These are phyloP conservation scores for Artemia sinica DNA, from an alignment of 2,888 invertebrate genomes.

Conservation along the genomic window DNA sequence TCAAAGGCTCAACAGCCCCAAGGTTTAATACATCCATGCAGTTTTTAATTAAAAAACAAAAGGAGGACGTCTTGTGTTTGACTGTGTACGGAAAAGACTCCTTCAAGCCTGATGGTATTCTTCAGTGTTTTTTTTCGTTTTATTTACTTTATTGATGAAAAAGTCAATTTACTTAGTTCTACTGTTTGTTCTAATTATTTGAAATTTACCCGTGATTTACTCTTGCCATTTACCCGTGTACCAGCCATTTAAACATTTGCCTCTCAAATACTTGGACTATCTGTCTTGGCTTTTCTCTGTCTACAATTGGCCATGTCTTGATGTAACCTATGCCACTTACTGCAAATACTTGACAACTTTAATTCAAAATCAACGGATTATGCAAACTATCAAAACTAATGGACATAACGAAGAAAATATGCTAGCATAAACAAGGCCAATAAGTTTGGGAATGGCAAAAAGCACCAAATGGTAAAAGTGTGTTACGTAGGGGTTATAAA, in stretches of 20 bases:
- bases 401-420: not conserved
- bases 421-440: not conserved
- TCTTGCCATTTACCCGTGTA: too few relatives aligned
- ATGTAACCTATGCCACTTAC: too few relatives aligned
- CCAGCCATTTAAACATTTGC: too few relatives aligned
- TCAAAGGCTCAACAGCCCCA: slow-evolving; percentile 42
- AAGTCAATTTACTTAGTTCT: not conserved
- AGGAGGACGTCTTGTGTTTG: slow-evolving; percentile 48
- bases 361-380: too few relatives aligned
- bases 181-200: slow-evolving; percentile 1
- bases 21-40: slow-evolving; percentile 60
- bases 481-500: too few relatives aligned
- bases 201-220: too few relatives aligned
- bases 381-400: slow-evolving; percentile 7
- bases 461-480: too few relatives aligned
- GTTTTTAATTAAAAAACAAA: slow-evolving; percentile 48
- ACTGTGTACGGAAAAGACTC: slow-evolving; percentile 51
- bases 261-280: too few relatives aligned
- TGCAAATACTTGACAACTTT: too few relatives aligned
- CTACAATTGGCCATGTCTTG: too few relatives aligned
- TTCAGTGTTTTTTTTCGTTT: not conserved
- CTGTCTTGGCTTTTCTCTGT: too few relatives aligned
- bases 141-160: not conserved
- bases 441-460: too few relatives aligned
- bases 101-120: slow-evolving; percentile 51